These are phyloP conservation scores for Gila orcuttii DNA, from an alignment of 2,113 vertebrate genomes.

Conservation along the genomic window DNA sequence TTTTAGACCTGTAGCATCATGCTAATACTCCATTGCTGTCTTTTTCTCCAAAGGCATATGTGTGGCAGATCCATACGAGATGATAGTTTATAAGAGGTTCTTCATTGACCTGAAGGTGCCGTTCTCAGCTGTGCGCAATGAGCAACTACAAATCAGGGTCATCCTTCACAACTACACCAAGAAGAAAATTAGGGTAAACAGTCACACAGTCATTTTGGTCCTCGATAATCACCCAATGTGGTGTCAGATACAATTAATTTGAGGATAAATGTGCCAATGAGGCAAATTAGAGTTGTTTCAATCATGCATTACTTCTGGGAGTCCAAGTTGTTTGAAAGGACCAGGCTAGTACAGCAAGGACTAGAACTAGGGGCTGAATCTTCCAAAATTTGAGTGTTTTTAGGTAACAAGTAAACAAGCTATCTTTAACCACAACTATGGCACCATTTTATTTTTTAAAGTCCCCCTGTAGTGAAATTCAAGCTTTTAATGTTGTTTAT, in stretches of 20 bases:
- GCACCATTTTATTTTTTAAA: too few species aligned
- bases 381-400: background rate
- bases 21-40: background rate
- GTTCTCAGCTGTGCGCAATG: constrained; percentile 83
- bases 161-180: constrained; percentile 80
- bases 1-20: background rate
- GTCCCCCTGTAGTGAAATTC: too few species aligned
- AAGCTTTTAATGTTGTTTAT: too few species aligned
- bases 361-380: background rate
- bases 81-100: constrained; percentile 78
- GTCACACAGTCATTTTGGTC: background rate
- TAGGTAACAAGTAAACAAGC: background rate
- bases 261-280: background rate
- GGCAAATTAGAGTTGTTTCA: background rate
- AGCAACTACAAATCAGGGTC: constrained; percentile 83
- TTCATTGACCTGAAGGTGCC: constrained; percentile 83
- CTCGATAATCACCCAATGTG: background rate
- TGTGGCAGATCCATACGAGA: constrained; percentile 79
- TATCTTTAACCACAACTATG: too few species aligned
- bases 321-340: background rate
- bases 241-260: background rate
- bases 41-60: constrained; percentile 73
- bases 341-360: background rate
- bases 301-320: too few species aligned
- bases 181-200: constrained; percentile 57